Evolutionary conservation across 1,140 invertebrate genomes (phyloP), one percentile per base, ranked within the genome.

Genomic region (Gryon sp.): DNA sequence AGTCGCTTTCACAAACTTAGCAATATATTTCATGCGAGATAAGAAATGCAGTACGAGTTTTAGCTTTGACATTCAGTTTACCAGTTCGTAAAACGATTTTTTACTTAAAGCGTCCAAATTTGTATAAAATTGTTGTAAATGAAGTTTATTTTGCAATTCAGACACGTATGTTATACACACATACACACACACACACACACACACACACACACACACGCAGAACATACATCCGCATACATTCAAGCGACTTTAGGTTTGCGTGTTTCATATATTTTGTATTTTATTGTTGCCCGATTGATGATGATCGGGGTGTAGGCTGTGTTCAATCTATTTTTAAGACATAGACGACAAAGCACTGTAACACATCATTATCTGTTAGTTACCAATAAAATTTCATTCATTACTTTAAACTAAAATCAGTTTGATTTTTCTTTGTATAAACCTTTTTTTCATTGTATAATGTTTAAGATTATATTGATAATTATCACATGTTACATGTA

Each of bases 381-480:
- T 69, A 32, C 34, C 45, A 69, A 60, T 69, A 69, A 69, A 69
- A 69, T 11, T 22, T 59, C 18, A 69, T 69, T 59, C 65, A 24
- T 69, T 59, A 40, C 43, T 59, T 59, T 59, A 41, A 32, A 32
- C 9, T 9, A 32, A n/a, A 19, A n/a, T n/a, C 6, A 52, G 11
- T 18, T 6, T 41, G 16, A 8, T 41, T 32, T 14, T 59, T 32
- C 8, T 45, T 20, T n/a, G n/a, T n/a, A n/a, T n/a, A n/a, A n/a
- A n/a, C n/a, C n/a, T n/a, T n/a, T n/a, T n/a, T n/a, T n/a, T n/a
- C n/a, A n/a, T n/a, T n/a, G n/a, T n/a, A n/a, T n/a, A n/a, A n/a
- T n/a, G n/a, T n/a, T n/a, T n/a, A n/a, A n/a, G n/a, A n/a, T n/a
- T n/a, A n/a, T n/a, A n/a, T n/a, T n/a, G n/a, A n/a, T n/a, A n/a